Conservation (phyloP, 2,113 vertebrate genomes). For the Casuarius casuarius region DNA sequence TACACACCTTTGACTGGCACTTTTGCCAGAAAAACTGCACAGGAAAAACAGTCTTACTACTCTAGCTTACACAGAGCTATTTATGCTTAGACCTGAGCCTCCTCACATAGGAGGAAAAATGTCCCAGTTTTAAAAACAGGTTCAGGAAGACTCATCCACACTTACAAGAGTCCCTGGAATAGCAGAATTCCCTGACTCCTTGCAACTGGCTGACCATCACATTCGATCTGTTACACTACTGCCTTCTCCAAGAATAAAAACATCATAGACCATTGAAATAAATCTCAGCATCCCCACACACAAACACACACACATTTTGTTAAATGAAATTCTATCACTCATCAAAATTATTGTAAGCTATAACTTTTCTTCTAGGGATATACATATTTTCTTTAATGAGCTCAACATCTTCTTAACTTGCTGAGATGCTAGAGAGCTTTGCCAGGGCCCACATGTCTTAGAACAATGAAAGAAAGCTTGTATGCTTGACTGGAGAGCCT, state of each 20-base stretch:
- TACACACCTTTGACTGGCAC: neutral
- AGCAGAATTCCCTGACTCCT: neutral
- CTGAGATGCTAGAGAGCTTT: neutral
- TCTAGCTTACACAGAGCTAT: neutral
- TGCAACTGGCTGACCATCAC: neutral
- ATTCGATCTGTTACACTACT: neutral
- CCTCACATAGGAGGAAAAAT: neutral
- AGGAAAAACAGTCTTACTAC: neutral
- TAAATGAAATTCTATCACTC: neutral
- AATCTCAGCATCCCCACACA: neutral
- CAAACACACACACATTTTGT: neutral
- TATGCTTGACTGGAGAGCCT: conserved; percentile 35
- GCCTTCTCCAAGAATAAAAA: neutral
- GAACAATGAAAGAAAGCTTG: conserved; percentile 49
- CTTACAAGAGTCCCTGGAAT: neutral
- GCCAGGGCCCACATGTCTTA: neutral
- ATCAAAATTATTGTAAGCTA: neutral
- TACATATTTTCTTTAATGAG: neutral
- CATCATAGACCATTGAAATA: neutral
- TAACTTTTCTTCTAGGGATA: neutral
- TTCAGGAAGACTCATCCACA: neutral
- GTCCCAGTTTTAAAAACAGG: neutral
- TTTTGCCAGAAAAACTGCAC: neutral
- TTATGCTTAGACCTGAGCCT: neutral
- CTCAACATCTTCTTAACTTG: neutral